Evolutionary conservation across 2,113 vertebrate species (phyloP).

Genomic region (Dicerorhinus sumatrensis): DNA sequence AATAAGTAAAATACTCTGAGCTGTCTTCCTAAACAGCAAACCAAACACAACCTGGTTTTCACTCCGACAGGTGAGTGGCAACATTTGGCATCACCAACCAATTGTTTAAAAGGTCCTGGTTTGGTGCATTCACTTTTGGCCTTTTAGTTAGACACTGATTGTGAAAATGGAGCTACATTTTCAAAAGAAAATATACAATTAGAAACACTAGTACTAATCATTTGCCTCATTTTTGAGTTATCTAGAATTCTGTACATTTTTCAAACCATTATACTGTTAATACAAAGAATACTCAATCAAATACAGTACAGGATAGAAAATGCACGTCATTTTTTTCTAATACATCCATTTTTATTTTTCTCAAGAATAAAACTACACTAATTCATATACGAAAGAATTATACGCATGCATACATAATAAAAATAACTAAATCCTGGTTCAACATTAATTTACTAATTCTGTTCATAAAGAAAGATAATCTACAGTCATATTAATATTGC

Average conservation of each 20-base stretch:
- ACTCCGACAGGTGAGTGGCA: neutral
- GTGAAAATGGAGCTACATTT: neutral
- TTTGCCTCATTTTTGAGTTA: slow-evolving; percentile 1
- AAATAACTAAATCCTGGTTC: neutral
- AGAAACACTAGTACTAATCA: neutral
- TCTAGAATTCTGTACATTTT: neutral
- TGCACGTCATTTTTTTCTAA: neutral
- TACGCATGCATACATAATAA: neutral
- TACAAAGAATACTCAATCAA: neutral
- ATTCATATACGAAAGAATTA: neutral
- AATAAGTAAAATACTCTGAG: neutral
- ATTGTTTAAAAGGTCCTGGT: neutral
- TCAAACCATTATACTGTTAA: neutral
- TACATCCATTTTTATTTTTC: neutral
- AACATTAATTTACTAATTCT: neutral
- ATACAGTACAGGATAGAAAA: neutral
- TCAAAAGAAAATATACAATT: neutral
- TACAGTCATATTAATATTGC: neutral
- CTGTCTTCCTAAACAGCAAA: neutral
- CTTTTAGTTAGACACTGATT: neutral
- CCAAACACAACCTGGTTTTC: neutral
- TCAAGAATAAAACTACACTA: neutral
- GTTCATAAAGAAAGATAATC: neutral
- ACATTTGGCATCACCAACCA: neutral
- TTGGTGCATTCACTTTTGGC: neutral